Conservation (phyloP, 2,888 invertebrate genomes). For the Drosophila mercatorum region DNA sequence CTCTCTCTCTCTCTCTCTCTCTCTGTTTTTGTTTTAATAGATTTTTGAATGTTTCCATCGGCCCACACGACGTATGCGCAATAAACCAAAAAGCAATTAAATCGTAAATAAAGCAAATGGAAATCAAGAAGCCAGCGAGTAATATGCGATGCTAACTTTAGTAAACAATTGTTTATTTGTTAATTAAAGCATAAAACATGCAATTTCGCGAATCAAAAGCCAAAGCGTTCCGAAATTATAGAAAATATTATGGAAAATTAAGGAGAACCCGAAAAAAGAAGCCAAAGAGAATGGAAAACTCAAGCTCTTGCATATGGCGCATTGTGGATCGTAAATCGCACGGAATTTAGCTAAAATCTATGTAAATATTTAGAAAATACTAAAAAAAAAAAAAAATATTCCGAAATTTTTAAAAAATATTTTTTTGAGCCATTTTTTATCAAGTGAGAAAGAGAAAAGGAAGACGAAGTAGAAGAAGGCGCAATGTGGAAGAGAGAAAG, state of each 20-base stretch:
- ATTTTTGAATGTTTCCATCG: slow-evolving; percentile 16
- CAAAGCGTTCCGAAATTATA: neutral
- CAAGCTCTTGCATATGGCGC: slow-evolving; percentile 7
- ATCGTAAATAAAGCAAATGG: slow-evolving; percentile 2
- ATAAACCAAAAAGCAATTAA: slow-evolving; percentile 28
- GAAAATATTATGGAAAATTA: slow-evolving; percentile 9
- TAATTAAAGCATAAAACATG: slow-evolving; percentile 13
- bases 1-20: too few species aligned
- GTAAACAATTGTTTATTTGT: slow-evolving; percentile 7
- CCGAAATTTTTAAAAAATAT: too few species aligned
- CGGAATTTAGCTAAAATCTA: slow-evolving; percentile 38
- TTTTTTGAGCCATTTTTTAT: slow-evolving; percentile 11
- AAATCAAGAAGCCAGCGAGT: slow-evolving; percentile 3
- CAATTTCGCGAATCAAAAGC: slow-evolving; percentile 1
- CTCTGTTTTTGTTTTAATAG: slow-evolving; percentile 11
- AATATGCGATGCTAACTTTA: neutral
- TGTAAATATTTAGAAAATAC: slow-evolving; percentile 76
- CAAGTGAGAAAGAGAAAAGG: slow-evolving; percentile 14
- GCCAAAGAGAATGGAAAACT: neutral
- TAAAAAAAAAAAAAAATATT: slow-evolving; percentile 46
- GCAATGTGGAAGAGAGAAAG: neutral
- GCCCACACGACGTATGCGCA: slow-evolving; percentile 30
- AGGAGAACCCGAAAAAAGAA: neutral
- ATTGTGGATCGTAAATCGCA: slow-evolving; percentile 54
- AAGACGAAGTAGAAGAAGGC: neutral